Conservation (phyloP, 2,797 vertebrate genomes). For the Enteromius radiatus region DNA sequence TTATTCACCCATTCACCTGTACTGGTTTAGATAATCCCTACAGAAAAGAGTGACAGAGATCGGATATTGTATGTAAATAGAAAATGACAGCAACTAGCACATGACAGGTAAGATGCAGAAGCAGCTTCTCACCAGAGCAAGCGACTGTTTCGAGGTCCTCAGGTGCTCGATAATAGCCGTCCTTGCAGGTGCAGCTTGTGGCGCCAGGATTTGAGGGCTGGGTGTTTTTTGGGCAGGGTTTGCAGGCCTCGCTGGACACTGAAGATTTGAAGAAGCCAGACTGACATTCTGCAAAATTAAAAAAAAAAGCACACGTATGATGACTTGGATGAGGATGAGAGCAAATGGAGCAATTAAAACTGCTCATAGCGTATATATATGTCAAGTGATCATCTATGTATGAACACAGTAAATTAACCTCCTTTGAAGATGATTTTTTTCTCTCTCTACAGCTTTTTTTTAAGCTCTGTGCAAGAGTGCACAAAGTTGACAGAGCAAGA, state of each 20-base stretch:
- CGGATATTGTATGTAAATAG: slow-evolving; percentile 10
- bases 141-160: slow-evolving; percentile 71
- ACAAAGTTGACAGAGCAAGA: slow-evolving; percentile 48
- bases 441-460: slow-evolving; percentile 18
- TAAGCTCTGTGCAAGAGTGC: slow-evolving; percentile 38
- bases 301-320: slow-evolving; percentile 59
- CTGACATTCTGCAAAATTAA: slow-evolving; percentile 80
- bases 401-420: slow-evolving; percentile 41
- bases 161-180: slow-evolving; percentile 84
- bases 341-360: slow-evolving; percentile 38
- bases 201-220: slow-evolving; percentile 71
- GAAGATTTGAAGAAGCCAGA: slow-evolving; percentile 86
- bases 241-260: slow-evolving; percentile 74
- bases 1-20: slow-evolving; percentile 28
- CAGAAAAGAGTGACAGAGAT: slow-evolving; percentile 2
- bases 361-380: slow-evolving; percentile 14
- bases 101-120: background rate
- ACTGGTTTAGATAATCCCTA: slow-evolving; percentile 20
- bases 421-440: slow-evolving; percentile 38
- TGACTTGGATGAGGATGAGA: slow-evolving; percentile 62
- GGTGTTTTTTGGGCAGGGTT: slow-evolving; percentile 83
- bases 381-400: slow-evolving; percentile 39
- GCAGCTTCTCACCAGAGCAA: slow-evolving; percentile 84
- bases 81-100: slow-evolving; percentile 28
- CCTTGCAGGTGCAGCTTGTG: slow-evolving; percentile 79